Percentiles rank a stretch among this genome's conserved stretches.
Conservation (phyloP, 2,797 vertebrate species). For the Okamejei kenojei region DNA sequence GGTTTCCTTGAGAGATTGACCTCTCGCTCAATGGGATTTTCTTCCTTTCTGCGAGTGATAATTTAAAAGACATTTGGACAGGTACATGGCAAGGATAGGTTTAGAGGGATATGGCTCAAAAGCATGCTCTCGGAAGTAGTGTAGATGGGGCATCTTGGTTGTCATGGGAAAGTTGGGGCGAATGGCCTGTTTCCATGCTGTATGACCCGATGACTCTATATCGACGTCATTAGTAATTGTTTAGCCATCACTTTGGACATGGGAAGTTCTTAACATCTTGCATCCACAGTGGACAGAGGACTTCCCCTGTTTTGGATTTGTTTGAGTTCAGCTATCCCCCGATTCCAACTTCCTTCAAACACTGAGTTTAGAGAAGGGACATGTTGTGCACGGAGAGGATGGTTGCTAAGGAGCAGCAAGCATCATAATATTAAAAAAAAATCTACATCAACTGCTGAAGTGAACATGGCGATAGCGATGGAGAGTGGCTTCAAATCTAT, state of each 20-base stretch:
- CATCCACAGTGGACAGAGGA: background rate
- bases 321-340: background rate
- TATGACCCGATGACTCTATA: no score
- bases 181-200: no score
- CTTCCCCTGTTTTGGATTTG: background rate
- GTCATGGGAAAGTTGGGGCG: no score
- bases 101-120: no score
- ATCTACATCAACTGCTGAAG: background rate
- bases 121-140: no score
- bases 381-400: background rate
- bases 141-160: no score
- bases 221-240: no score
- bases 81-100: no score
- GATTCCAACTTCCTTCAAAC: background rate
- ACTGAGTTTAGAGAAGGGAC: background rate
- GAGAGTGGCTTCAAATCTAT: background rate
- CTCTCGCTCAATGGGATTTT: background rate
- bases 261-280: background rate
- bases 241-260: background rate
- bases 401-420: background rate
- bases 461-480: background rate
- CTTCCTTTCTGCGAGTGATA: background rate
- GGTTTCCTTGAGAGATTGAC: background rate
- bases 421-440: background rate
- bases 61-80: background rate